Conservation (phyloP, 2,888 invertebrate species). For the Heteromyza rotundicornis region DNA sequence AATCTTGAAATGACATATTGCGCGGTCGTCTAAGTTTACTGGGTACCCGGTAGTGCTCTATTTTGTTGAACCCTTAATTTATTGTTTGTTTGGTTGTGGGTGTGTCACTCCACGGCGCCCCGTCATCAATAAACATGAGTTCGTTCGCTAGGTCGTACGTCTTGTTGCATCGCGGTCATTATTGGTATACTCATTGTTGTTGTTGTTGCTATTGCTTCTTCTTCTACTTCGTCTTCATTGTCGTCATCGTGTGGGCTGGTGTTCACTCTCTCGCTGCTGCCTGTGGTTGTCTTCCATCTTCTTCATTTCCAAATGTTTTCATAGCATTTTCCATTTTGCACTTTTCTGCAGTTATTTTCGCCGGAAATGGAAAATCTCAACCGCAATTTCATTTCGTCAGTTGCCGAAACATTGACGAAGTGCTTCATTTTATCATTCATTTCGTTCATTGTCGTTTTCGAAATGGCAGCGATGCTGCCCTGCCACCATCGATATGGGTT, state of each 20-base stretch:
- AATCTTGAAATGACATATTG: constrained; percentile 14
- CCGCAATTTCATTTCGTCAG: background rate
- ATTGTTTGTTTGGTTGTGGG: background rate
- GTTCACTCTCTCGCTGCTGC: background rate
- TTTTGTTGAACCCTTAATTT: background rate
- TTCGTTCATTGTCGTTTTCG: background rate
- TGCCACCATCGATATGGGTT: too few relatives aligned
- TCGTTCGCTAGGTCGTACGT: background rate
- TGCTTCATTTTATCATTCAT: background rate
- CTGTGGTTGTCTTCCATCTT: background rate
- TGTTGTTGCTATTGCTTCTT: background rate
- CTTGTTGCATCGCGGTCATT: background rate
- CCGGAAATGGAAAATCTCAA: constrained; percentile 1
- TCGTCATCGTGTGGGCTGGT: background rate
- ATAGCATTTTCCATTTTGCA: background rate
- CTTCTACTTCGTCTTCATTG: background rate
- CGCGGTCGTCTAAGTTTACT: constrained; percentile 11
- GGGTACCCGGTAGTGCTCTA: background rate
- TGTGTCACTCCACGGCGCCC: background rate
- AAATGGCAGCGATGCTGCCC: too few relatives aligned
- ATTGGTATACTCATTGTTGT: background rate
- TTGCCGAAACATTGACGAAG: background rate
- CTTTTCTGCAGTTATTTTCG: background rate
- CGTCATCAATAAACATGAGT: constrained; percentile 2
- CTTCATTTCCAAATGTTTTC: background rate